Percentiles rank a stretch among this genome's conserved stretches.
Conservation (phyloP, 2,113 vertebrate genomes). For the Suncus etruscus region DNA sequence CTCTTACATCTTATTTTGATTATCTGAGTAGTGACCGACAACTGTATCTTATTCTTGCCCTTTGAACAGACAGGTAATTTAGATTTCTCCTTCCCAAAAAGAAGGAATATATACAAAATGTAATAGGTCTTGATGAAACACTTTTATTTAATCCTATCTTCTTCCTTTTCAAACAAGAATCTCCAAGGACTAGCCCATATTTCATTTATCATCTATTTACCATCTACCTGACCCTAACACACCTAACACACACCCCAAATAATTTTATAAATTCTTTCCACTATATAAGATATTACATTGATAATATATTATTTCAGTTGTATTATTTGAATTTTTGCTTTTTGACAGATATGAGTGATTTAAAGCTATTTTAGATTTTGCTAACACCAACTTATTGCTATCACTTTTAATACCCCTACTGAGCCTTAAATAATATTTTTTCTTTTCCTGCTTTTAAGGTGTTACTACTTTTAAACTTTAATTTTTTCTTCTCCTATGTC, state of each 20-base stretch:
- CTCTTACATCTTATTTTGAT: not conserved
- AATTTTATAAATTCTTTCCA: not conserved
- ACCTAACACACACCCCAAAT: not conserved
- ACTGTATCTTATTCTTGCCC: not conserved
- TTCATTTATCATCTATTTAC: not conserved
- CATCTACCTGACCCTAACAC: not conserved
- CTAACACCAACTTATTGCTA: not conserved
- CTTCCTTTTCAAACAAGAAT: not conserved
- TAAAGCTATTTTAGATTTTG: not conserved
- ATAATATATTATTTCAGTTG: not conserved
- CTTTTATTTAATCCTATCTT: not conserved
- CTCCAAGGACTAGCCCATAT: not conserved
- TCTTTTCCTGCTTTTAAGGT: not conserved
- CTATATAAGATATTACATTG: not conserved
- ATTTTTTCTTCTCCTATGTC: not conserved
- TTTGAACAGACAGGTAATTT: not conserved
- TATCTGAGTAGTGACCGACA: not conserved
- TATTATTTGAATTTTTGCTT: slow-evolving; percentile 2
- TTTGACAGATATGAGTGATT: not conserved
- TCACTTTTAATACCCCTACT: not conserved
- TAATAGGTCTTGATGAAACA: not conserved
- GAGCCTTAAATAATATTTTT: not conserved
- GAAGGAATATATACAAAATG: not conserved
- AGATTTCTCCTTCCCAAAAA: not conserved
- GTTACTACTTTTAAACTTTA: not conserved